phyloP scores from a whole-genome alignment of 1,140 invertebrate genomes.

The Ptiloglossa arizonensis region DNA sequence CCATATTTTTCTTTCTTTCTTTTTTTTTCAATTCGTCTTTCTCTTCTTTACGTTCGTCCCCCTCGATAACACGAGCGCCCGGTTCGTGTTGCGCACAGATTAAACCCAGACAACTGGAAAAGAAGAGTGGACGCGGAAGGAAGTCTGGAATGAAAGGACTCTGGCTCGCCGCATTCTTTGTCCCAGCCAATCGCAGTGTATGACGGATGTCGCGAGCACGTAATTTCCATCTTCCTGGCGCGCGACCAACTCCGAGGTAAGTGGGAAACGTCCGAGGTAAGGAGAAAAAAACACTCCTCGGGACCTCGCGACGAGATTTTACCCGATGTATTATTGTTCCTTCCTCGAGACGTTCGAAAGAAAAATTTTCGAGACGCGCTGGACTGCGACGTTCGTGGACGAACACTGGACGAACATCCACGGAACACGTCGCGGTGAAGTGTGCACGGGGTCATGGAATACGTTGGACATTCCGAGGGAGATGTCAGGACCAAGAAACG shows the following conservation, averaged over 20 bases:
- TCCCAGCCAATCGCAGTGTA: constrained; percentile 40
- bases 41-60: too few relatives aligned
- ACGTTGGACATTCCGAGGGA: too few relatives aligned
- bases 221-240: constrained; percentile 54
- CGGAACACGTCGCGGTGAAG: too few relatives aligned
- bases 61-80: constrained; percentile 3
- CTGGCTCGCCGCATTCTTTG: constrained; percentile 34
- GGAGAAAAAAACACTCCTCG: background rate
- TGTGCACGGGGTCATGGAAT: too few relatives aligned
- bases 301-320: background rate
- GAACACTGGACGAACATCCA: too few relatives aligned
- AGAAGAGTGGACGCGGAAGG: background rate
- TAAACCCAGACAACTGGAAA: constrained; percentile 15
- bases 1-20: constrained; percentile 14
- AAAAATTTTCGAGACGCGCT: constrained; percentile 6
- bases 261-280: constrained; percentile 24
- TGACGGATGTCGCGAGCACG: constrained; percentile 40
- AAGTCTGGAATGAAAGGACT: constrained; percentile 44
- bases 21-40: too few relatives aligned
- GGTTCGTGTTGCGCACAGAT: constrained; percentile 15
- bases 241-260: constrained; percentile 46
- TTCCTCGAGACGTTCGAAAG: too few relatives aligned
- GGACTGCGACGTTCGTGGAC: background rate
- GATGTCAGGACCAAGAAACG: too few relatives aligned
- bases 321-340: background rate